Evolutionary conservation across 2,888 invertebrate genomes (phyloP).

Genomic region (Melanotus villosus): DNA sequence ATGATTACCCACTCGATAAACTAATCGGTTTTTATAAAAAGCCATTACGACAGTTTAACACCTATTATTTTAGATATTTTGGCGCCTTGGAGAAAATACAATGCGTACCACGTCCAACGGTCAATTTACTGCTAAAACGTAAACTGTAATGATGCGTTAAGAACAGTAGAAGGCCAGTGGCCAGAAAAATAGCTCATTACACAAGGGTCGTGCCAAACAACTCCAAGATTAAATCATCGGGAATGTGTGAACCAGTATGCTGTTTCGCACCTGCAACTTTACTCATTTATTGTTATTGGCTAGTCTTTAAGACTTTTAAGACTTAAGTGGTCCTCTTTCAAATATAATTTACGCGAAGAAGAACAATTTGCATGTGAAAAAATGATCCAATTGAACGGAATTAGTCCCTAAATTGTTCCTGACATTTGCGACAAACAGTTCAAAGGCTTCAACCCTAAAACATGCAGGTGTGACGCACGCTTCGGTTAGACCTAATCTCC

Average conservation of each 20-base stretch:
- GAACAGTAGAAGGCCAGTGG: constrained; percentile 30
- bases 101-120: constrained; percentile 8
- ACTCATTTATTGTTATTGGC: no score
- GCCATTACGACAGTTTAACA: constrained; percentile 12
- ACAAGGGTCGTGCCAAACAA: constrained; percentile 27
- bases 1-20: not conserved
- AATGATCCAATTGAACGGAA: no score
- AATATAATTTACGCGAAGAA: no score
- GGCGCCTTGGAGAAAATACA: constrained; percentile 7
- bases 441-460: constrained; percentile 15
- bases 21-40: not conserved
- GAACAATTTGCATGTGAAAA: constrained; percentile 15
- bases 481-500: constrained; percentile 24
- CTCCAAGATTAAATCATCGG: constrained; percentile 44
- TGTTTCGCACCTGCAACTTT: constrained; percentile 40
- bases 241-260: constrained; percentile 43
- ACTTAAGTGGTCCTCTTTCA: no score
- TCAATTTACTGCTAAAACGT: constrained; percentile 28
- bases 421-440: constrained; percentile 24
- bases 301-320: no score
- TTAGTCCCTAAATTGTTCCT: constrained; percentile 1
- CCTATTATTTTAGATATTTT: constrained; percentile 17
- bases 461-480: constrained; percentile 30
- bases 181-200: constrained; percentile 42
- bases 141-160: constrained; percentile 42